Base-by-base conservation (phyloP, 2,797 vertebrate genomes). In the Cichlasoma orientale region DNA sequence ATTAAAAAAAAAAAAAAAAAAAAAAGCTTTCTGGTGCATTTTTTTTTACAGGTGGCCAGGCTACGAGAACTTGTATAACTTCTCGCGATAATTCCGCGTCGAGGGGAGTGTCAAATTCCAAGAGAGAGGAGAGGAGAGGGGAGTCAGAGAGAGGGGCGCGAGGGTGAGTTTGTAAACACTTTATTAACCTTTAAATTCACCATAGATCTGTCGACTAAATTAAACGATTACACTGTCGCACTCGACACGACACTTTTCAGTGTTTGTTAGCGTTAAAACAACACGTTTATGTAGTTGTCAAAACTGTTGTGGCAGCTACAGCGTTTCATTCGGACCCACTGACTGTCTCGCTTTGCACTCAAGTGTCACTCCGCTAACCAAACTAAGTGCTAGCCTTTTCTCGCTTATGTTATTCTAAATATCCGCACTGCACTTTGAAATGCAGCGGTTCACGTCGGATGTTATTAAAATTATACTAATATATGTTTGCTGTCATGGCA, bases 161-260 rank as follows among this genome's bases (percentile, higher is more conserved):
- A 94, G 93, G 95, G 95, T 96, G 93, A 96, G 96, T 96, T 96
- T 96, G 95, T 96, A 96, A 96, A 96, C 95, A 96, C 86, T 95
- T 93, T 93, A 91, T 88, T 92, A 92, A 87, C 83, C 79, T 92
- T 89, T 90, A 79, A 92, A 85, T 74, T 52, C 38, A 33, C 27
- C 74, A 57, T 55, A 73, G 50, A 79, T 31, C n/a, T 77, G 53
- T 77, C 82, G 29, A 73, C 59, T 31, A 44, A 16, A 27, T 18
- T 4, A 53, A 79, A 85, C 52, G 38, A 7, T 16, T 58, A 10
- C 18, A 68, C 21, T 74, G 53, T 70, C 56, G 19, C 53, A 4
- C 1, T 70, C 4, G 18, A 10, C 3, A 31, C 12, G 29, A 6
- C 23, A n/a, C 31, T 83, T 88, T 83, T 47, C 1, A n/a, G 74